Evolutionary conservation across 2,888 invertebrate genomes (phyloP).

Genomic region (Xylota sylvarum): DNA sequence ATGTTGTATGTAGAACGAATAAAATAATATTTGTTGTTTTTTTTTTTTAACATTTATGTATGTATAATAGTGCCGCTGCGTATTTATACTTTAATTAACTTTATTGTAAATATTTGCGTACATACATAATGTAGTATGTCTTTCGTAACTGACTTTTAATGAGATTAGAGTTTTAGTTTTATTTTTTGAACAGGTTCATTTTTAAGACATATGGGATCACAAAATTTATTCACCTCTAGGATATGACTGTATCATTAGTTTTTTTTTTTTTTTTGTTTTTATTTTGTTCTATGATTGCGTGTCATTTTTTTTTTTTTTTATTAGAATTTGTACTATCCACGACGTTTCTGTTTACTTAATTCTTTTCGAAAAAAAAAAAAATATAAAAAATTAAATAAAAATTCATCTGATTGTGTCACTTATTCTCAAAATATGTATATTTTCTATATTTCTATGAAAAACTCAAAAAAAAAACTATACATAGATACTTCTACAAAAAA

Average conservation of each 20-base stretch:
- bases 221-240: slow-evolving; percentile 51
- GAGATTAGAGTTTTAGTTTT: slow-evolving; percentile 14
- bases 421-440: neutral
- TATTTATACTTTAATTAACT: slow-evolving; percentile 27
- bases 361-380: too few relatives aligned
- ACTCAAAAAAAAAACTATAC: neutral
- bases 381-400: too few relatives aligned
- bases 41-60: slow-evolving; percentile 8
- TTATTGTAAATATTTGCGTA: slow-evolving; percentile 29
- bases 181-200: neutral
- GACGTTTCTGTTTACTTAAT: slow-evolving; percentile 18
- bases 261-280: slow-evolving; percentile 3
- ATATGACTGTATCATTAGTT: slow-evolving; percentile 46
- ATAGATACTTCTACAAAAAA: neutral
- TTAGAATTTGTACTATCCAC: slow-evolving; percentile 34
- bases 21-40: neutral
- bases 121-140: too few relatives aligned
- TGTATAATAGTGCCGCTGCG: slow-evolving; percentile 20
- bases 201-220: slow-evolving; percentile 51
- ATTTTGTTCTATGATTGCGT: slow-evolving; percentile 34
- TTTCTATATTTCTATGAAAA: slow-evolving; percentile 24
- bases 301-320: slow-evolving; percentile 16
- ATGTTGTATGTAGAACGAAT: too few relatives aligned
- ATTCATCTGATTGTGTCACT: slow-evolving; percentile 13
- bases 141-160: slow-evolving; percentile 2